Conservation (phyloP, 2,888 invertebrate species). For the Nephrotoma flavescens region DNA sequence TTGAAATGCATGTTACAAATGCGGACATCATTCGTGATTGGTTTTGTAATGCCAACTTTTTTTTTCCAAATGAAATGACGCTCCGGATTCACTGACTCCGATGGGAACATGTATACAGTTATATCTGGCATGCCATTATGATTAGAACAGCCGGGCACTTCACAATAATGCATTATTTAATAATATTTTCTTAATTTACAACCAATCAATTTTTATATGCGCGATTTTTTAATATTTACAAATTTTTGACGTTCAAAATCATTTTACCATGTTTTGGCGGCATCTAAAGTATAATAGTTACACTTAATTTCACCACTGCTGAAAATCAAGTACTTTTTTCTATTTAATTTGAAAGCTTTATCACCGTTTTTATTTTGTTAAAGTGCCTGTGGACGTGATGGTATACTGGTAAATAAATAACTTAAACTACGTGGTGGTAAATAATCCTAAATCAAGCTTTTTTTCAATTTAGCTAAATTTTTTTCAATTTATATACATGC, state of each 20-base stretch:
- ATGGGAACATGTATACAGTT: background rate
- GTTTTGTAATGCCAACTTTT: background rate
- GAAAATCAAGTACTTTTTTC: no score
- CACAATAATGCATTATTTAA: background rate
- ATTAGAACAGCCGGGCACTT: background rate
- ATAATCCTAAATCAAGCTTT: no score
- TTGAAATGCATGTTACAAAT: background rate
- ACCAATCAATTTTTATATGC: background rate
- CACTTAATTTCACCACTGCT: background rate
- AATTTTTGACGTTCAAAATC: background rate
- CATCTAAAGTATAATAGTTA: background rate
- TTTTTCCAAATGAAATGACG: background rate
- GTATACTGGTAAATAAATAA: no score
- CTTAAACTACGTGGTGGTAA: no score
- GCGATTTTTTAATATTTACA: background rate
- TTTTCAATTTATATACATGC: no score
- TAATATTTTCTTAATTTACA: background rate
- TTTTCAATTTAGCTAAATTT: no score
- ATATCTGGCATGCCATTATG: background rate
- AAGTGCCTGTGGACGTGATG: no score
- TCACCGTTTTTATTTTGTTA: no score
- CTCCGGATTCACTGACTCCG: background rate
- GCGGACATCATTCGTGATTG: background rate
- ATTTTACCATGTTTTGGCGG: background rate
- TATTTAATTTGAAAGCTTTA: no score